A percentile compares a stretch with the other conserved stretches of the same genome.
phyloP scores from a whole-genome alignment of 2,797 vertebrate species.

The Artibeus lituratus region DNA sequence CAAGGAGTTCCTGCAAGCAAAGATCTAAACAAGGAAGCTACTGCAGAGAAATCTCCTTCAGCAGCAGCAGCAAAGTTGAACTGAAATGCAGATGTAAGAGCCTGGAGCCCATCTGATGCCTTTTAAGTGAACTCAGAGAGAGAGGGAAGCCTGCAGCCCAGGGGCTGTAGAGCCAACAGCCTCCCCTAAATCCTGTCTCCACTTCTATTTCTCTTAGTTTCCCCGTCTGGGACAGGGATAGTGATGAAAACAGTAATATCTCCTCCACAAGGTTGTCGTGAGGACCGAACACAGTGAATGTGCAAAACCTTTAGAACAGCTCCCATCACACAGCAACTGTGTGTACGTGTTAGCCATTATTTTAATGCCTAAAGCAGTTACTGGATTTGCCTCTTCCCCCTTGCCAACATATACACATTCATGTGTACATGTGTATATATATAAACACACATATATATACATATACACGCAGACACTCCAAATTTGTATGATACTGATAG shows the following conservation, averaged over 20 bases:
- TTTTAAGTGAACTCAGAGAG: not conserved
- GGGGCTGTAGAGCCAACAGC: too few relatives aligned
- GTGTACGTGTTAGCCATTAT: not conserved
- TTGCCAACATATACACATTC: not conserved
- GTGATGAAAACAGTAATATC: not conserved
- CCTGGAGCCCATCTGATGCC: not conserved
- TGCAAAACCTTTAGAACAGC: not conserved
- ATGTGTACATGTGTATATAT: fast-evolving
- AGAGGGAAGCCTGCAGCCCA: not conserved
- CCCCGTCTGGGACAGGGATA: not conserved
- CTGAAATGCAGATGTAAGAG: not conserved
- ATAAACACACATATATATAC: fast-evolving
- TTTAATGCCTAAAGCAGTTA: not conserved
- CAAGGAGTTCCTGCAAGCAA: conserved; percentile 30
- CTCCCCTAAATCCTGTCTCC: not conserved
- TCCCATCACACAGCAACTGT: not conserved
- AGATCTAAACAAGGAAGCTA: not conserved
- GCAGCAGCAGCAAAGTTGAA: not conserved
- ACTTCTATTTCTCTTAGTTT: not conserved
- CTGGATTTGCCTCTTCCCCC: not conserved
- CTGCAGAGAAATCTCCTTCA: not conserved
- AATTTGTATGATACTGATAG: not conserved
- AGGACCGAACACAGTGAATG: not conserved
- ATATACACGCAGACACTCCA: not conserved
- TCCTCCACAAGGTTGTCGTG: not conserved